A percentile compares a stretch with the other conserved stretches of the same genome.
Evolutionary conservation across 2,113 vertebrate species (phyloP).

Genomic region (Cyanistes caeruleus): DNA sequence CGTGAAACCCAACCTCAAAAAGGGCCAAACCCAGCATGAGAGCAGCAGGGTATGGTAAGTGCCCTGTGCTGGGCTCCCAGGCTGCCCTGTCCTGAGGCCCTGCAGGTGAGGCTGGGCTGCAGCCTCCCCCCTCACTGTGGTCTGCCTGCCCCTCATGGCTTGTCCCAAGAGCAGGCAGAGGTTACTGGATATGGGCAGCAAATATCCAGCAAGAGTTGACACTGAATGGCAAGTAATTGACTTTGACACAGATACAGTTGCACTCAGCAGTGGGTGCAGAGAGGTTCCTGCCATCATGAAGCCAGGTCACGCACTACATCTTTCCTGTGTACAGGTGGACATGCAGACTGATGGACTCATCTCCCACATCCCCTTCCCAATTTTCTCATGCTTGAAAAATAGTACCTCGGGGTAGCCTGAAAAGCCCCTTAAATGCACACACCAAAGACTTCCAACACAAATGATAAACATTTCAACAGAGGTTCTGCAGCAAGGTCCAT

Average conservation of each 20-base stretch:
- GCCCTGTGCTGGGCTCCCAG: not conserved
- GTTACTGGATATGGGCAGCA: not conserved
- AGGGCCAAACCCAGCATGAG: not conserved
- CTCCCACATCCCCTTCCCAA: not conserved
- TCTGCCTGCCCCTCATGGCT: not conserved
- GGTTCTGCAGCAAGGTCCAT: fast-evolving
- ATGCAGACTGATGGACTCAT: not conserved
- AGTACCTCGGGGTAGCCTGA: not conserved
- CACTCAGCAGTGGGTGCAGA: not conserved
- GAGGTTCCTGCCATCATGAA: not conserved
- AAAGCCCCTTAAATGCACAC: not conserved
- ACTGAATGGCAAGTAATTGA: not conserved
- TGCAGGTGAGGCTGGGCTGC: fast-evolving
- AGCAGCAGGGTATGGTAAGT: not conserved
- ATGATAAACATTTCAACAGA: not conserved
- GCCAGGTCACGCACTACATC: not conserved
- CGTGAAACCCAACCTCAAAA: not conserved
- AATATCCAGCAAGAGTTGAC: not conserved
- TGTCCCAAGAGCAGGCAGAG: not conserved
- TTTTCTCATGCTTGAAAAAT: not conserved
- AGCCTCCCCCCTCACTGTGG: not conserved
- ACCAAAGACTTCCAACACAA: not conserved
- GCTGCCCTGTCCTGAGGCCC: not conserved
- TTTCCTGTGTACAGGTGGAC: fast-evolving
- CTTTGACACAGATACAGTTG: fast-evolving